Conservation (phyloP, 2,888 invertebrate species). For the Agrochola lychnidis region DNA sequence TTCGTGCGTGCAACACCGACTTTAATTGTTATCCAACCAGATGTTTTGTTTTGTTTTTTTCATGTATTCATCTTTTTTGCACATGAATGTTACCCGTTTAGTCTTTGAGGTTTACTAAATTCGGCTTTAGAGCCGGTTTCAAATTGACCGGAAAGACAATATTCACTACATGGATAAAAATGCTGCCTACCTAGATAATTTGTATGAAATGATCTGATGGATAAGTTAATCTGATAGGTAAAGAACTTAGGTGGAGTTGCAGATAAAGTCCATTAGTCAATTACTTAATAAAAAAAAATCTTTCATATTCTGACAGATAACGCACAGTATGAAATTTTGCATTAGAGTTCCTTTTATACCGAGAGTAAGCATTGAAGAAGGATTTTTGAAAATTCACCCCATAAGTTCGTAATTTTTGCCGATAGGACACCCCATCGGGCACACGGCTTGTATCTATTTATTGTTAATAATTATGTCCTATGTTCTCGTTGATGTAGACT, state of each 20-base stretch:
- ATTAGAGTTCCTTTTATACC: no score
- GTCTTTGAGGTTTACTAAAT: not conserved
- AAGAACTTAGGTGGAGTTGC: not conserved
- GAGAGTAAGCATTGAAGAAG: no score
- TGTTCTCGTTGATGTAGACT: no score
- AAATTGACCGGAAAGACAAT: not conserved
- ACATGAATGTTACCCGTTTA: conserved; percentile 4
- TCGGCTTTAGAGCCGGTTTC: not conserved
- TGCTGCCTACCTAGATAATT: not conserved
- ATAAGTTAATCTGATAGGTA: not conserved
- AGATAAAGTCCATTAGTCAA: not conserved
- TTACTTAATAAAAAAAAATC: no score
- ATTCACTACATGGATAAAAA: not conserved
- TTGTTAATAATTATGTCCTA: no score
- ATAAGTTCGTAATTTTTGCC: no score
- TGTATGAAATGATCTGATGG: not conserved
- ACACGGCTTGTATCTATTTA: no score
- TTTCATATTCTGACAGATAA: no score
- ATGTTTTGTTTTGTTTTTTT: conserved; percentile 18
- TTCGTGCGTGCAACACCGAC: conserved; percentile 55
- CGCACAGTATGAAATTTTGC: no score
- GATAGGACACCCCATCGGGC: no score
- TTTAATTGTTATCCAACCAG: conserved; percentile 50
- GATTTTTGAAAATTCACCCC: no score
- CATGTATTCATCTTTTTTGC: conserved; percentile 7